Conservation (phyloP, 2,113 vertebrate species). For the Colossoma macropomum region DNA sequence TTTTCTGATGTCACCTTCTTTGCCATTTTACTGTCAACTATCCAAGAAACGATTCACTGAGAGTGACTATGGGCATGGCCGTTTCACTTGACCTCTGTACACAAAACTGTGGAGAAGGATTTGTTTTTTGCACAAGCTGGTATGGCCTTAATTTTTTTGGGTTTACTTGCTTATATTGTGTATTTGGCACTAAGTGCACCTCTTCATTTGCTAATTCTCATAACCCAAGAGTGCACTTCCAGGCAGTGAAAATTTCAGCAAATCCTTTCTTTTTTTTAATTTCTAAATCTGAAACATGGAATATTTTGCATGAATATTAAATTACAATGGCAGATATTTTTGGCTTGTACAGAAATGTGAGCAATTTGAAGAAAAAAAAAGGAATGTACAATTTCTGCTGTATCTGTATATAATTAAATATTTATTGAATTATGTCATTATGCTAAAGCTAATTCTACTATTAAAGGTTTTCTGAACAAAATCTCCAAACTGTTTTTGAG, state of each 20-base stretch:
- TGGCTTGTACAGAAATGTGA: constrained; percentile 92
- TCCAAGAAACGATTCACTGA: constrained; percentile 36
- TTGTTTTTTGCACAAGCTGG: constrained; percentile 81
- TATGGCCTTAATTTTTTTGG: constrained; percentile 87
- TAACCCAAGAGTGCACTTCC: constrained; percentile 71
- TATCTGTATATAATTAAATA: constrained; percentile 95
- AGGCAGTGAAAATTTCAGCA: constrained; percentile 74
- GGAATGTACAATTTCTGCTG: constrained; percentile 98
- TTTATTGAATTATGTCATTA: constrained; percentile 97
- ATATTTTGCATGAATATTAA: constrained; percentile 92
- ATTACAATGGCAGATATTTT: constrained; percentile 89
- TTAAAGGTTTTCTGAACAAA: constrained; percentile 94
- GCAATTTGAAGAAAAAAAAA: constrained; percentile 87
- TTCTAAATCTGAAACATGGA: constrained; percentile 78
- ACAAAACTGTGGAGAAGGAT: constrained; percentile 48
- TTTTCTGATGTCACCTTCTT: constrained; percentile 14
- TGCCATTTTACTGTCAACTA: constrained; percentile 28
- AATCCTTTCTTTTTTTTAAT: constrained; percentile 81
- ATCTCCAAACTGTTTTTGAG: constrained; percentile 80
- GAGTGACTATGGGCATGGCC: constrained; percentile 48
- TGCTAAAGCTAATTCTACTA: constrained; percentile 88
- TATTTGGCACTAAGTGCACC: constrained; percentile 83
- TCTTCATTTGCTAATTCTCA: constrained; percentile 74
- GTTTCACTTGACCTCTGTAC: constrained; percentile 50
- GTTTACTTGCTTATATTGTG: constrained; percentile 83